A percentile compares a stretch with the other conserved stretches of the same genome.
phyloP scores from a whole-genome alignment of 2,797 vertebrate species.

The Euphonia xanthogaster region DNA sequence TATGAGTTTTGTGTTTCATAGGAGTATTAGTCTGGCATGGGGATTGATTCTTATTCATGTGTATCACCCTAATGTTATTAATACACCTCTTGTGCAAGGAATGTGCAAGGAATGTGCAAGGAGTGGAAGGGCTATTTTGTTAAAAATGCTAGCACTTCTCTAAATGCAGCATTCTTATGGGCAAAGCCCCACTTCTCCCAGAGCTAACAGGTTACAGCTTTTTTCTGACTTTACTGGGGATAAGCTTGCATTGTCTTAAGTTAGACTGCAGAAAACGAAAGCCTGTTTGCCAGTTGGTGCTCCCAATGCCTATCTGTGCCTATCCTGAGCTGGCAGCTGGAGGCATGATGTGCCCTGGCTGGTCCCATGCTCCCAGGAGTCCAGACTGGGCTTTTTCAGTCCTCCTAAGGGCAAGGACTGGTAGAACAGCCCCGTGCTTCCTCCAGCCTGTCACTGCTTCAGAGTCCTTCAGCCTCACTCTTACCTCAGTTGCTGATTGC shows the following conservation, averaged over 20 bases:
- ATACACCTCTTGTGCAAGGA: not conserved
- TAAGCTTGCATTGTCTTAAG: not conserved
- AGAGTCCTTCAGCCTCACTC: not conserved
- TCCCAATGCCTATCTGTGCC: not conserved
- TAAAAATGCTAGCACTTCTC: not conserved
- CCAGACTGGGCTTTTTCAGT: not conserved
- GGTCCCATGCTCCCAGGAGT: not conserved
- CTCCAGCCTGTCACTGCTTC: not conserved
- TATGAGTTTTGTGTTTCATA: not conserved
- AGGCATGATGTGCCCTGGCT: not conserved
- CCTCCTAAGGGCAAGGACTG: not conserved
- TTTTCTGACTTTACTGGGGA: not conserved
- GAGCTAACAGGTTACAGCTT: not conserved
- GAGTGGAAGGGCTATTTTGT: not conserved
- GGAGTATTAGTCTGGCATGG: not conserved
- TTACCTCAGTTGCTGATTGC: rapidly evolving
- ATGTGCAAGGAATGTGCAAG: not conserved
- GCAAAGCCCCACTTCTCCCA: not conserved
- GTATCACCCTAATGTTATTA: not conserved
- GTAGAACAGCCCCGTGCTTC: not conserved
- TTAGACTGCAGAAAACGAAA: not conserved
- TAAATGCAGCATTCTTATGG: not conserved
- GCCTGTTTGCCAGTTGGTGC: not conserved
- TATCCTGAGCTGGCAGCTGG: not conserved
- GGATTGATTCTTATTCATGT: not conserved